phyloP scores from a whole-genome alignment of 2,888 invertebrate species.

The Plutella xylostella region DNA sequence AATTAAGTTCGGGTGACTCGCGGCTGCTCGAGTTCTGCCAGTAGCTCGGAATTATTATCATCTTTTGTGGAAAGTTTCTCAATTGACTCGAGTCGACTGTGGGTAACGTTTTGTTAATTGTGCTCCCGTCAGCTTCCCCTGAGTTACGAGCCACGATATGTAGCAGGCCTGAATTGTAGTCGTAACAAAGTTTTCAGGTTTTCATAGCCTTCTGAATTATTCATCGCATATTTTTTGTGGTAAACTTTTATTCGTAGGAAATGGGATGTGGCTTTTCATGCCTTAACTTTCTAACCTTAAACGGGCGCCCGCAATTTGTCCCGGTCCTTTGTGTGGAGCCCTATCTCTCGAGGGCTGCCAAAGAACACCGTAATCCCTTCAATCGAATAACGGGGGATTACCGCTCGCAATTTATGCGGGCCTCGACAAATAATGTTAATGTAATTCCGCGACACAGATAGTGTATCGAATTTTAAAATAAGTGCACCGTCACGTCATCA shows the following conservation, averaged over 20 bases:
- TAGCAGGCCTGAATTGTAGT: background rate
- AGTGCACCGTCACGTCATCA: no score
- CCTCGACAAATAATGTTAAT: conserved; percentile 7
- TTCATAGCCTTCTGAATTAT: background rate
- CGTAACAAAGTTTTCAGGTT: background rate
- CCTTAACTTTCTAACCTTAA: background rate
- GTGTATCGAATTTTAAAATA: no score
- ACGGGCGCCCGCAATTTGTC: conserved; percentile 36
- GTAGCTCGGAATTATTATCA: conserved; percentile 12
- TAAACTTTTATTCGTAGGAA: background rate
- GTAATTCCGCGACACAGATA: no score
- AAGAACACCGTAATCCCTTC: conserved; percentile 53
- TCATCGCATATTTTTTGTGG: background rate
- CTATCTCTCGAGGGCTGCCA: conserved; percentile 39
- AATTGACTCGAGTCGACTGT: background rate
- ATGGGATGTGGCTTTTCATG: background rate
- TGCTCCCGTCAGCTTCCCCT: conserved; percentile 16
- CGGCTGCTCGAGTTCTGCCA: conserved; percentile 12
- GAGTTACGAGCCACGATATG: conserved; percentile 16
- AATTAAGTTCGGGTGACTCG: conserved; percentile 14
- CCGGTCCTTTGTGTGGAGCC: conserved; percentile 28
- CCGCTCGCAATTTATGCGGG: conserved; percentile 37
- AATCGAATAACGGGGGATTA: conserved; percentile 47
- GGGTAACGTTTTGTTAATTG: conserved; percentile 13
- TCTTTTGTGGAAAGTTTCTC: conserved; percentile 12